A percentile compares a stretch with the other conserved stretches of the same genome.
These are phyloP conservation scores for Eulithis prunata DNA, from an alignment of 2,888 invertebrate species.

Conservation along the genomic window DNA sequence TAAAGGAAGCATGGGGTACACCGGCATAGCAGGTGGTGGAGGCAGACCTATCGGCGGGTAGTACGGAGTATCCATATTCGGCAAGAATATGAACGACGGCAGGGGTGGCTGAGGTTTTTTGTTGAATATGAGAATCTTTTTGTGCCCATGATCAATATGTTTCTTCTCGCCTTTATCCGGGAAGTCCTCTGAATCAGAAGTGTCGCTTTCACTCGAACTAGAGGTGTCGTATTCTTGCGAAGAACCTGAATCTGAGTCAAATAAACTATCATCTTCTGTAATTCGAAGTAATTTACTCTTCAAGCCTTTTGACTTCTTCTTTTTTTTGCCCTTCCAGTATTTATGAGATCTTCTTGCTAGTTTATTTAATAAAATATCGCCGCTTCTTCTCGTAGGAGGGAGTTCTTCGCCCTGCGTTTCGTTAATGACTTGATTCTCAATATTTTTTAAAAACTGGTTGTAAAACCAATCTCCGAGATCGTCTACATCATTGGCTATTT, in stretches of 20 bases:
- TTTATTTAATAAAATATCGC: constrained; percentile 38
- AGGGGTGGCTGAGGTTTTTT: constrained; percentile 68
- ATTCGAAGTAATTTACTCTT: constrained; percentile 66
- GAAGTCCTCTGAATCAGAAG: constrained; percentile 32
- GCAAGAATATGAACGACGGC: constrained; percentile 76
- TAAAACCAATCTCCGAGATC: constrained; percentile 77
- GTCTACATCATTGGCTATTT: constrained; percentile 64
- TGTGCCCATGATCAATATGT: constrained; percentile 64
- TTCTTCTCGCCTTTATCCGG: constrained; percentile 26
- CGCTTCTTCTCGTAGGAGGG: constrained; percentile 60
- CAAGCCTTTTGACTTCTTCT: constrained; percentile 52
- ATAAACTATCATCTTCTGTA: constrained; percentile 72
- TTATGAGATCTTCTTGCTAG: constrained; percentile 49
- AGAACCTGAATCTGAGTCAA: constrained; percentile 56
- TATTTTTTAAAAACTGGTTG: constrained; percentile 77
- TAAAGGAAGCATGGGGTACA: constrained; percentile 75
- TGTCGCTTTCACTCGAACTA: constrained; percentile 39
- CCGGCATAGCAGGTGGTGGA: constrained; percentile 65
- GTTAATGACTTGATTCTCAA: constrained; percentile 74
- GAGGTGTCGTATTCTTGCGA: constrained; percentile 44
- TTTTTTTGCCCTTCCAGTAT: constrained; percentile 43
- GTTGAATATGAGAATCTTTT: constrained; percentile 68
- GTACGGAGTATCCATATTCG: constrained; percentile 69
- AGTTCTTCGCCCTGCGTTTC: constrained; percentile 56
- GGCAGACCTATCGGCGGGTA: constrained; percentile 74